These are phyloP conservation scores for Spisula solida DNA, from an alignment of 2,888 invertebrate genomes.

Conservation along the genomic window DNA sequence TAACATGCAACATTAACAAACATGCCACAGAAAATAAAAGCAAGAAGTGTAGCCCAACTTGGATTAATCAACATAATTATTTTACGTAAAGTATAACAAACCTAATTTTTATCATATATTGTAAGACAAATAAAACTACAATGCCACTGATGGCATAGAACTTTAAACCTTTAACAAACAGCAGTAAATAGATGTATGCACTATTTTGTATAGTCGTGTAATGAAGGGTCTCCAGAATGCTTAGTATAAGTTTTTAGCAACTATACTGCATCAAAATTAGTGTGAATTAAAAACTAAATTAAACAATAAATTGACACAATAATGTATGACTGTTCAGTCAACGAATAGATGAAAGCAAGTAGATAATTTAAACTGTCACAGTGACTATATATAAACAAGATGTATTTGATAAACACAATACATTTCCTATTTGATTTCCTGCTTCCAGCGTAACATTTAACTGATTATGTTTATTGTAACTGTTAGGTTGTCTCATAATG, in stretches of 20 bases:
- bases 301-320: background rate
- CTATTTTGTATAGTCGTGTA: too few species aligned
- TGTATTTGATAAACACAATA: background rate
- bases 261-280: too few species aligned
- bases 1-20: constrained; percentile 54
- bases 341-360: background rate
- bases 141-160: too few species aligned
- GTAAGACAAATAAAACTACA: background rate
- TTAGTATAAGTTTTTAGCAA: too few species aligned
- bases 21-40: constrained; percentile 47
- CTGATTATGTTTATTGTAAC: too few species aligned
- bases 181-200: too few species aligned
- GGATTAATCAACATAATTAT: background rate
- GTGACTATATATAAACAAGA: background rate
- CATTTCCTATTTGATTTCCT: too few species aligned
- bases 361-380: too few species aligned
- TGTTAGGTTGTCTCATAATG: too few species aligned
- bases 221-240: too few species aligned
- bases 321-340: background rate
- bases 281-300: background rate
- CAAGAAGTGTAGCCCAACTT: background rate
- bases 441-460: too few species aligned
- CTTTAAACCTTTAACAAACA: too few species aligned
- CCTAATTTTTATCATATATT: background rate
- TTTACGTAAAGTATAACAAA: background rate